Conservation (phyloP, 53 echinoderm and acorn worm species). For the Holothuria scabra region DNA sequence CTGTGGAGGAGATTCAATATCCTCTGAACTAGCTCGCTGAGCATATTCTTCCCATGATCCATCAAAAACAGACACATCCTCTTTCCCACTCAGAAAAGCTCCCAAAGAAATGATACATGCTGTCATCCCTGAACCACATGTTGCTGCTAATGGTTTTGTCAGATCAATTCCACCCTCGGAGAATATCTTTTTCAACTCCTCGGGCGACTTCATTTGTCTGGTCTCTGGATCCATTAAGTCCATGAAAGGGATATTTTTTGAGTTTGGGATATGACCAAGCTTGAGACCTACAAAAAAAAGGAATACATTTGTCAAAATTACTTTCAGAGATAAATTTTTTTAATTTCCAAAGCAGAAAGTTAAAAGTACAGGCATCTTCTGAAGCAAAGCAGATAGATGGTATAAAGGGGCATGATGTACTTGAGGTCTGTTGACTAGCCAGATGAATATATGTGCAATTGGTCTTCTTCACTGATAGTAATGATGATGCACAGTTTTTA, state of each 20-base stretch:
- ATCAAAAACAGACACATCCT: conserved; percentile 78
- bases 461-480: no score
- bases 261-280: conserved; percentile 83
- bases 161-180: conserved; percentile 74
- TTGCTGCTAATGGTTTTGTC: conserved; percentile 66
- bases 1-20: conserved; percentile 49
- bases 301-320: no score
- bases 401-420: no score
- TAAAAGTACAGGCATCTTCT: no score
- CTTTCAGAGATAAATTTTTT: no score
- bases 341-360: no score
- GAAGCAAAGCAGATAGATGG: no score
- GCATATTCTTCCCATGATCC: conserved; percentile 92
- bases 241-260: conserved; percentile 73
- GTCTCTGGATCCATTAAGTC: conserved; percentile 58
- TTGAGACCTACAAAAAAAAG: conserved; percentile 52
- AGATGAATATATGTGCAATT: no score
- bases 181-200: conserved; percentile 69
- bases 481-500: no score
- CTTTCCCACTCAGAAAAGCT: conserved; percentile 77
- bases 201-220: conserved; percentile 65
- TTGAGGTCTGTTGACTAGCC: no score
- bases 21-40: conserved; percentile 59
- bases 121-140: conserved; percentile 85
- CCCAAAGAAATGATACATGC: conserved; percentile 83